phyloP scores from a whole-genome alignment of 2,888 invertebrate genomes.

The Drosophila stalkeri region DNA sequence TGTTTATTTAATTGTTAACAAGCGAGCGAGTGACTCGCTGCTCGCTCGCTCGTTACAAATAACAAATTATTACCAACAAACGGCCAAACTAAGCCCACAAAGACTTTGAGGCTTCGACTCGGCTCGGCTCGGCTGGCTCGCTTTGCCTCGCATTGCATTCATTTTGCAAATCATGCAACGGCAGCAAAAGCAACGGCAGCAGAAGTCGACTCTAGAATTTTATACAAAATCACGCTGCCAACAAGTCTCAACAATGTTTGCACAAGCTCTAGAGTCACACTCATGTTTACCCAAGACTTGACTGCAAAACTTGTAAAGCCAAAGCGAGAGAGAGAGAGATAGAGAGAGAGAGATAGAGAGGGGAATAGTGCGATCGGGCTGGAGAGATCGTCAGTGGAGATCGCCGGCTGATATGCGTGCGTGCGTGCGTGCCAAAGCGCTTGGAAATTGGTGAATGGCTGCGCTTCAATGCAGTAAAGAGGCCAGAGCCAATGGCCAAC shows the following conservation, averaged over 20 bases:
- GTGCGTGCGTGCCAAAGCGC: slow-evolving; percentile 55
- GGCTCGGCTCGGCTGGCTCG: too few relatives aligned
- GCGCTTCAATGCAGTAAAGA: slow-evolving; percentile 74
- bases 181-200: slow-evolving; percentile 30
- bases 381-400: slow-evolving; percentile 35
- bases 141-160: slow-evolving; percentile 58
- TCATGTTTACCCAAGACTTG: slow-evolving; percentile 77
- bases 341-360: slow-evolving; percentile 22
- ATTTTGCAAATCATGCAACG: slow-evolving; percentile 72
- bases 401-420: slow-evolving; percentile 44
- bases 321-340: slow-evolving; percentile 14
- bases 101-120: slow-evolving; percentile 15
- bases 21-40: slow-evolving; percentile 58
- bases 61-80: slow-evolving; percentile 70
- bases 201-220: slow-evolving; percentile 61
- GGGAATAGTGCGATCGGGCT: slow-evolving; percentile 20
- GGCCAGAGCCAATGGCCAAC: slow-evolving; percentile 32
- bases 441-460: slow-evolving; percentile 74
- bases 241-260: slow-evolving; percentile 81
- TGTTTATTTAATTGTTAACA: slow-evolving; percentile 81
- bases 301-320: slow-evolving; percentile 20
- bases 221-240: slow-evolving; percentile 80
- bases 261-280: slow-evolving; percentile 57
- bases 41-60: slow-evolving; percentile 66
- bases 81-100: slow-evolving; percentile 40